Evolutionary conservation across 2,888 invertebrate species (phyloP).

Genomic region (Acronicta psi): DNA sequence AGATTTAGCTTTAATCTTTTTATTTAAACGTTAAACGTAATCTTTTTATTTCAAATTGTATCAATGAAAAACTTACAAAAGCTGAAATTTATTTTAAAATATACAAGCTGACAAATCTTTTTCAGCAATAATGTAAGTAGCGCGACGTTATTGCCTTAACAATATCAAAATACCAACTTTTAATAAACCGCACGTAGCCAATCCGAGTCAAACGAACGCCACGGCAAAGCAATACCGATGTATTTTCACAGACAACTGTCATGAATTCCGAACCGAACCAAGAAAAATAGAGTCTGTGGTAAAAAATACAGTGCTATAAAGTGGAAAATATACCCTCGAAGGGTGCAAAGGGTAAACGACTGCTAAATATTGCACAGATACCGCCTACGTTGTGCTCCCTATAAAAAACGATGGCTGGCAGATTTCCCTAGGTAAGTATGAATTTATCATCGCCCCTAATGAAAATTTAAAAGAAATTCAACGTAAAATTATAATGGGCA

Average conservation of each 20-base stretch:
- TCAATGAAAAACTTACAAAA: neutral
- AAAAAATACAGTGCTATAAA: conserved; percentile 23
- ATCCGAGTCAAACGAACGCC: conserved; percentile 1
- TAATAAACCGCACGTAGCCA: neutral
- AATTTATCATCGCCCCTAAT: conserved; percentile 61
- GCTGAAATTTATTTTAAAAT: neutral
- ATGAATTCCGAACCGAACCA: conserved; percentile 22
- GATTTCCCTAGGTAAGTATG: conserved; percentile 69
- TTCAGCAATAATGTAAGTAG: neutral
- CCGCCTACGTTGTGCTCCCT: conserved; percentile 24
- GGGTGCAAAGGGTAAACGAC: conserved; percentile 33
- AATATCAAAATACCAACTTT: neutral
- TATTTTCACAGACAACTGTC: conserved; percentile 11
- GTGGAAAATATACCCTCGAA: conserved; percentile 26
- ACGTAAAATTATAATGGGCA: conserved; percentile 45
- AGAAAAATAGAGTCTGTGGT: conserved; percentile 15
- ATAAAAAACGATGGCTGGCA: conserved; percentile 53
- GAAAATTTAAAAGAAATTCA: conserved; percentile 53
- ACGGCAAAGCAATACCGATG: conserved; percentile 1
- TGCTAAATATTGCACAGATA: conserved; percentile 57
- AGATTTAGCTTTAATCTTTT: neutral
- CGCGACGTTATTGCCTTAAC: neutral
- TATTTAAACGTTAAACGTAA: neutral
- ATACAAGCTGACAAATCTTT: too few species aligned
- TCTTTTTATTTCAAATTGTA: neutral